phyloP scores from a whole-genome alignment of 2,113 vertebrate genomes.

The Pao palembangensis region DNA sequence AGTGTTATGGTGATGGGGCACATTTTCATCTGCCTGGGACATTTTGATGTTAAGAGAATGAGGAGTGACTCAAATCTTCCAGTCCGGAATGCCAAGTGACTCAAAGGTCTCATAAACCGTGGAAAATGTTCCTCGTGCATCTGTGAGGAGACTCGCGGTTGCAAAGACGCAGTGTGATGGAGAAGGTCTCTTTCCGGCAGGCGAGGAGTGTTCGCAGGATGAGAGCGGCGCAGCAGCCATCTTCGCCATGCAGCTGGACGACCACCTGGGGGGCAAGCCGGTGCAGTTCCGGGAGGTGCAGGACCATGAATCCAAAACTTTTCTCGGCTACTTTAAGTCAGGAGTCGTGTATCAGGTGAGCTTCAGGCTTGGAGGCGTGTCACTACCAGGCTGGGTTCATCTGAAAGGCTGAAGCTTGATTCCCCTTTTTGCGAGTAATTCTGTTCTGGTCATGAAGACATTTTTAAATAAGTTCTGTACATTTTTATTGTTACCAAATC shows the following conservation, averaged over 20 bases:
- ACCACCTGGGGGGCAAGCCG: conserved; percentile 86
- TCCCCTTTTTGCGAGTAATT: too few relatives aligned
- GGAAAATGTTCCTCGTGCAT: not conserved
- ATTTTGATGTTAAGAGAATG: too few relatives aligned
- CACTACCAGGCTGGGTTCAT: too few relatives aligned
- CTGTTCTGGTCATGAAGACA: too few relatives aligned
- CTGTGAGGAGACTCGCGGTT: not conserved
- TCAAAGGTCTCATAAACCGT: too few relatives aligned
- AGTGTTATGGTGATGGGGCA: too few relatives aligned
- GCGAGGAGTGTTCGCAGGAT: conserved; percentile 89
- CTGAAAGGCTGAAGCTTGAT: too few relatives aligned
- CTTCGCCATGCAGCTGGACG: conserved; percentile 90
- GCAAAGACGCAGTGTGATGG: not conserved
- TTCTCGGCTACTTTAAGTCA: conserved; percentile 90
- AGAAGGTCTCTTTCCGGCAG: conserved; percentile 63
- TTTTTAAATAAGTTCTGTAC: too few relatives aligned
- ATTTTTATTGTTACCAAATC: too few relatives aligned
- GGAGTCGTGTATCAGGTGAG: conserved; percentile 91
- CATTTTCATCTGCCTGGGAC: too few relatives aligned
- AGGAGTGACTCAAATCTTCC: too few relatives aligned
- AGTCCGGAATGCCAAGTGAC: too few relatives aligned
- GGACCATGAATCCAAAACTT: conserved; percentile 83
- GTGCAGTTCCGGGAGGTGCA: conserved; percentile 92
- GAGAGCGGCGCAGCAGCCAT: conserved; percentile 91
- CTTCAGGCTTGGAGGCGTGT: not conserved